Evolutionary conservation across 2,797 vertebrate genomes (phyloP), one percentile per base, ranked within the genome.

Genomic region (Enteromius thamalakanensis): DNA sequence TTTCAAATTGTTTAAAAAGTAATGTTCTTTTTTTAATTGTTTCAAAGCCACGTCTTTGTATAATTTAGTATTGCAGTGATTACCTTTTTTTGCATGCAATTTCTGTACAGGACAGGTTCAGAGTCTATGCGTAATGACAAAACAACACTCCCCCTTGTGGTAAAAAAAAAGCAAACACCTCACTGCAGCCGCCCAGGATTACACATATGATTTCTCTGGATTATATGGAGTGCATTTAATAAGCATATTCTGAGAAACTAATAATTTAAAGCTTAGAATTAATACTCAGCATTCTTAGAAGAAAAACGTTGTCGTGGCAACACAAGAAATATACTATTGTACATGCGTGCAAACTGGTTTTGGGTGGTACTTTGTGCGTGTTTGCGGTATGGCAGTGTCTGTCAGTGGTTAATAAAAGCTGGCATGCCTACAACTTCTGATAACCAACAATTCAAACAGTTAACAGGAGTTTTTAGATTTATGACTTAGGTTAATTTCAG

Each of bases 141-240:
- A 84, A 71, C 49, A 87, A 88, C 87, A 90, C 93, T 90, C 94
- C 94, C 93, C 89, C 94, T 94, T 90, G 92, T 94, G 94, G 94
- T 87, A 79, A 87, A 40, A 78, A 87, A 32, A 34, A 78, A 74
- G 76, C 83, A n/a, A 42, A 71, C 65, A 47, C 42, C 23, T 84
- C 51, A 86, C 55, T 80, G 67, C 87, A 80, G 75, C 42, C 58
- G n/a, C 70, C 72, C 69, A 47, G 42, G 69, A 82, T 67, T 85
- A 68, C 75, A 55, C 65, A 58, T 70, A 74, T 77, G 72, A 81
- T 76, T 68, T 51, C 40, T 5, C 64, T 62, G 83, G 83, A 81
- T 80, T 85, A 76, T 49, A 80, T 53, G 26, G 40, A 80, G 32
- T 45, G 21, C 21, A 62, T 76, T 51, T 81, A 60, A 77, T 81